phyloP scores from a whole-genome alignment of 2,888 invertebrate species.

The Harpalus rufipes region DNA sequence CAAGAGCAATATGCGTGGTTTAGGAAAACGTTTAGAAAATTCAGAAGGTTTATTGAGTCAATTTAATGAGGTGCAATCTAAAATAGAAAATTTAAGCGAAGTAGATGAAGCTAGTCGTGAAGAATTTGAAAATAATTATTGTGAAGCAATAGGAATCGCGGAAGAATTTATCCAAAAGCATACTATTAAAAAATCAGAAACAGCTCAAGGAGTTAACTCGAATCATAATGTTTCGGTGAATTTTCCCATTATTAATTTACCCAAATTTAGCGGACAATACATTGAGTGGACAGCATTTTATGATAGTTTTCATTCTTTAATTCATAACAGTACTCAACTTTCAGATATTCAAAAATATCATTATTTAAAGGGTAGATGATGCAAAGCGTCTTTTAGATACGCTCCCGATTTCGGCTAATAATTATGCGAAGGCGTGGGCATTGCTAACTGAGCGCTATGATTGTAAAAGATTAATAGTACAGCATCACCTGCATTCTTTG shows the following conservation, averaged over 20 bases:
- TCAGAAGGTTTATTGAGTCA: background rate
- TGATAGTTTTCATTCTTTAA: constrained; percentile 23
- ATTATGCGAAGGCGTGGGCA: constrained; percentile 21
- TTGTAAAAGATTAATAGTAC: constrained; percentile 37
- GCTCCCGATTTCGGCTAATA: background rate
- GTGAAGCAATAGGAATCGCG: background rate
- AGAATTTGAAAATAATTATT: background rate
- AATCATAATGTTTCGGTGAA: background rate
- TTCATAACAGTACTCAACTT: constrained; percentile 11
- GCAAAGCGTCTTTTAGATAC: constrained; percentile 2
- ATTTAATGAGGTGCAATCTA: background rate
- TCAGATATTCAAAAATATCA: constrained; percentile 35
- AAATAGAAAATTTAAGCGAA: background rate
- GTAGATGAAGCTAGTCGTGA: background rate
- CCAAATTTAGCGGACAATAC: background rate
- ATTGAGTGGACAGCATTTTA: constrained; percentile 18
- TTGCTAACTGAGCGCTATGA: constrained; percentile 18
- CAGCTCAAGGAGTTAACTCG: background rate
- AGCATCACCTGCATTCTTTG: background rate
- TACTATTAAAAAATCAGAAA: background rate
- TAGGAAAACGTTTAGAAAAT: background rate
- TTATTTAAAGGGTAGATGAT: background rate
- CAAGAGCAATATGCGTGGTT: too few species aligned
- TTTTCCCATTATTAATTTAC: constrained; percentile 1
- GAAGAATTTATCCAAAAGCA: background rate